phyloP scores from a whole-genome alignment of 2,797 vertebrate species.

The Danionella dracula region DNA sequence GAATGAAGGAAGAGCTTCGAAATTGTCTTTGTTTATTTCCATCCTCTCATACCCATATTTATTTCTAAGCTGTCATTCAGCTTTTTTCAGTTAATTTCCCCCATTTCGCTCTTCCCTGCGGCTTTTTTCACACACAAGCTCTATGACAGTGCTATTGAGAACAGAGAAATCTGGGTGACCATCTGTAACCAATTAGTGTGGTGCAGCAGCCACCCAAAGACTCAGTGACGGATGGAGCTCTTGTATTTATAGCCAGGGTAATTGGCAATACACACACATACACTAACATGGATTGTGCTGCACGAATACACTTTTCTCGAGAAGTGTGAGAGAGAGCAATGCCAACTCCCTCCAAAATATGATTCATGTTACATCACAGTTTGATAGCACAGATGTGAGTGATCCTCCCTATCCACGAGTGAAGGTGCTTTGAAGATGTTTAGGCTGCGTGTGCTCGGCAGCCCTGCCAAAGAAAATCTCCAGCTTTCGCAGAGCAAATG shows the following conservation, averaged over 20 bases:
- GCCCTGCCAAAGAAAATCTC: slow-evolving; percentile 33
- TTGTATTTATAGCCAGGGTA: slow-evolving; percentile 95
- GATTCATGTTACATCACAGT: slow-evolving; percentile 44
- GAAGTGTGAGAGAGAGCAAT: slow-evolving; percentile 17
- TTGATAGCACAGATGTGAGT: slow-evolving; percentile 31
- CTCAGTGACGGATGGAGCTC: slow-evolving; percentile 95
- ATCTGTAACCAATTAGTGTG: slow-evolving; percentile 96
- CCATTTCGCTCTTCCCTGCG: slow-evolving; percentile 70
- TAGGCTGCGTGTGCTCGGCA: slow-evolving; percentile 9
- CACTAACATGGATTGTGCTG: slow-evolving; percentile 41
- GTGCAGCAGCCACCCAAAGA: slow-evolving; percentile 95
- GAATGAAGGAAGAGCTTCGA: slow-evolving; percentile 67
- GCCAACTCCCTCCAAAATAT: slow-evolving; percentile 35
- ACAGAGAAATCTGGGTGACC: slow-evolving; percentile 72
- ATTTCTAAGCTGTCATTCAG: slow-evolving; percentile 73
- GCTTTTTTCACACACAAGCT: slow-evolving; percentile 76
- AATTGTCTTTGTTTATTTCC: slow-evolving; percentile 73
- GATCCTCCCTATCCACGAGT: slow-evolving; percentile 25
- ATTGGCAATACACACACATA: slow-evolving; percentile 95
- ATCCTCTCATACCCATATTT: slow-evolving; percentile 63
- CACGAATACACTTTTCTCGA: slow-evolving; percentile 28
- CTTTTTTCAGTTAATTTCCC: slow-evolving; percentile 51
- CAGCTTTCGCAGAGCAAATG: neutral
- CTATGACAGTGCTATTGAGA: slow-evolving; percentile 72
- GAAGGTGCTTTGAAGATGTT: slow-evolving; percentile 33